These are phyloP conservation scores for Melinopterus prodromus DNA, from an alignment of 2,888 invertebrate species.

Conservation along the genomic window DNA sequence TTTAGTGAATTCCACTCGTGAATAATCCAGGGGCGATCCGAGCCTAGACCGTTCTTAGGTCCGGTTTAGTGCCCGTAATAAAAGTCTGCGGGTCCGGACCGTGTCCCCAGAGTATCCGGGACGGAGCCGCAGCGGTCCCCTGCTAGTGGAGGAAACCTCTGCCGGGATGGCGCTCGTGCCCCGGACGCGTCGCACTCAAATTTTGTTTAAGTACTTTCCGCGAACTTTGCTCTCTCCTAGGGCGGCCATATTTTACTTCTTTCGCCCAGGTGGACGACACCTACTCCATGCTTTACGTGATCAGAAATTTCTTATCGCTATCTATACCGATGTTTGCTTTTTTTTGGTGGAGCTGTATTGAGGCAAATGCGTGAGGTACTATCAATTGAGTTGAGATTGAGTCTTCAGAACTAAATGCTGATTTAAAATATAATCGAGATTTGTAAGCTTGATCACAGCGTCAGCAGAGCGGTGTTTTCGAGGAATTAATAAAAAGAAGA, in stretches of 20 bases:
- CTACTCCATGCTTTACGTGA: slow-evolving; percentile 43
- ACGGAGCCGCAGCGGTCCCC: neutral
- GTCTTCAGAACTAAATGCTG: too few species aligned
- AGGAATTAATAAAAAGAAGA: too few species aligned
- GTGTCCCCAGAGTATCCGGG: slow-evolving; percentile 47
- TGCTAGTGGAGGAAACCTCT: slow-evolving; percentile 32
- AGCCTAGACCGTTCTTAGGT: slow-evolving; percentile 16
- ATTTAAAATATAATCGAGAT: too few species aligned
- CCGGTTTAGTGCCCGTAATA: slow-evolving; percentile 49
- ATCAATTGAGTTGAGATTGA: too few species aligned
- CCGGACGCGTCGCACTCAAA: slow-evolving; percentile 38
- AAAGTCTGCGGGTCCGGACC: slow-evolving; percentile 48
- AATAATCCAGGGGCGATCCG: slow-evolving; percentile 40
- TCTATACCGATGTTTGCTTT: neutral
- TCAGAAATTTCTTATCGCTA: slow-evolving; percentile 34
- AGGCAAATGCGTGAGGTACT: too few species aligned
- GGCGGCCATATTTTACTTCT: slow-evolving; percentile 45
- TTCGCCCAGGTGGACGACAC: slow-evolving; percentile 36
- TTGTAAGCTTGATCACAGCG: too few species aligned
- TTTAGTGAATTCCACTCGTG: slow-evolving; percentile 22
- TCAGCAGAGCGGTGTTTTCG: too few species aligned
- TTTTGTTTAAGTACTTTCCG: slow-evolving; percentile 47
- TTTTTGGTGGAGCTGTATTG: too few species aligned
- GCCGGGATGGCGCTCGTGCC: slow-evolving; percentile 4
- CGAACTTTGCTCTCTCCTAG: slow-evolving; percentile 41